Base-by-base conservation (phyloP, 1,140 invertebrate genomes). In the Homalodisca vitripennis region DNA sequence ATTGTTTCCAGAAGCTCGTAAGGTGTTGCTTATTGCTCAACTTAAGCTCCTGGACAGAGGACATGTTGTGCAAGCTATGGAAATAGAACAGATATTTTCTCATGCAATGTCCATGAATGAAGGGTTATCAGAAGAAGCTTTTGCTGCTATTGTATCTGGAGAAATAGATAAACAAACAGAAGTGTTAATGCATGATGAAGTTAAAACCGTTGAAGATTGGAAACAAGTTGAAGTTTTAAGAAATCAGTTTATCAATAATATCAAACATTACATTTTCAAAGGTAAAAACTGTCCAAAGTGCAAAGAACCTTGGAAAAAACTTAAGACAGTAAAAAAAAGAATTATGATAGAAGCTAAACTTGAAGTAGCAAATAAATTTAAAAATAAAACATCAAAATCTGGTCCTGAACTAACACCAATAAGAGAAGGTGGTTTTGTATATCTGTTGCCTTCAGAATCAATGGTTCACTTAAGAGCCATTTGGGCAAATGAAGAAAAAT, bases 1-100 rank as follows among this genome's bases (percentile, higher is more conserved):
- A 24, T 88, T 92, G 78, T 83, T 92, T 79, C 82, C 89, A 78
- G 47, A 47, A 30, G 17, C 82, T 80, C 76, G 87, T 72, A 87
- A 91, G 76, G 73, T 86, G 69, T 75, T 93, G 22, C 79, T 96
- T 0, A 82, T 85, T 55, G 80, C 88, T 29, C 93, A 97, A 78
- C 78, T 97, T 17, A 83, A 87, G 57, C 82, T 96, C 10, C 77
- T 98, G 1, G 84, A 92, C 73, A 81, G 85, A 60, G 95, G 95
- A 0, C 84, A 88, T 75, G 81, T 92, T 0, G 87, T 84, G 30
- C 86, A 91, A 75, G 85, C 92, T 1, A 83, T 88, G 48, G 85
- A 89, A 32, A 78, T 92, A 30, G 86, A 90, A 73, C 78, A 29
- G 24, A 24, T 68, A 10, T 34, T 66, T 20, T 60, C 46, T 24